Evolutionary conservation across 2,888 invertebrate genomes (phyloP).

Genomic region (Malacosoma neustria): DNA sequence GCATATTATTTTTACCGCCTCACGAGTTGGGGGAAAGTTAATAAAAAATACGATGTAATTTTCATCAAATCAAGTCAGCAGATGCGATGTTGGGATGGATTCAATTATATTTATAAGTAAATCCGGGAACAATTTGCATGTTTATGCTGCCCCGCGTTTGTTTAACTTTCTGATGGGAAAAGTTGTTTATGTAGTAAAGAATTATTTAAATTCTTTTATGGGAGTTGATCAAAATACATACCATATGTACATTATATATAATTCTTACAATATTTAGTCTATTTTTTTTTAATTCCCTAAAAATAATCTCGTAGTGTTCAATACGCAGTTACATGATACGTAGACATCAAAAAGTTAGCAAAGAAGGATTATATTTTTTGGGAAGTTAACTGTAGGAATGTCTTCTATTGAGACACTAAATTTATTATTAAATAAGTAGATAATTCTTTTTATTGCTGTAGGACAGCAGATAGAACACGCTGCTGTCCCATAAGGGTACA

Average conservation of each 20-base stretch:
- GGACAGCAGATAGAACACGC: no score
- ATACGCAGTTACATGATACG: no score
- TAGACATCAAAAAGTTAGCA: no score
- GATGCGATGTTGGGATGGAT: conserved; percentile 49
- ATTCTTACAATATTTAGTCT: no score
- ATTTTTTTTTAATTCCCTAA: no score
- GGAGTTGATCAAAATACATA: neutral
- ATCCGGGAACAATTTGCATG: conserved; percentile 57
- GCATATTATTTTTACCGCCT: conserved; percentile 6
- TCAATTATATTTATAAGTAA: conserved; percentile 66
- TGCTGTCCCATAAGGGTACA: no score
- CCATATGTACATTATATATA: conserved; percentile 10
- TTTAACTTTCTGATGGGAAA: conserved; percentile 32
- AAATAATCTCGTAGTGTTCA: no score
- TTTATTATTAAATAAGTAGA: no score
- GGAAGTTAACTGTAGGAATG: no score
- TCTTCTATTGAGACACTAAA: no score
- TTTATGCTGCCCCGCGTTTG: conserved; percentile 33
- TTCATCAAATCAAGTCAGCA: conserved; percentile 53
- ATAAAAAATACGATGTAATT: conserved; percentile 34
- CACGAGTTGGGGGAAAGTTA: conserved; percentile 24
- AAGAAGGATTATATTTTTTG: no score
- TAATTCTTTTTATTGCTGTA: no score
- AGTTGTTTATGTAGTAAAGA: conserved; percentile 6
- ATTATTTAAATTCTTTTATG: conserved; percentile 14